phyloP scores from a whole-genome alignment of 2,888 invertebrate species.

The Chrysomela aeneicollis region DNA sequence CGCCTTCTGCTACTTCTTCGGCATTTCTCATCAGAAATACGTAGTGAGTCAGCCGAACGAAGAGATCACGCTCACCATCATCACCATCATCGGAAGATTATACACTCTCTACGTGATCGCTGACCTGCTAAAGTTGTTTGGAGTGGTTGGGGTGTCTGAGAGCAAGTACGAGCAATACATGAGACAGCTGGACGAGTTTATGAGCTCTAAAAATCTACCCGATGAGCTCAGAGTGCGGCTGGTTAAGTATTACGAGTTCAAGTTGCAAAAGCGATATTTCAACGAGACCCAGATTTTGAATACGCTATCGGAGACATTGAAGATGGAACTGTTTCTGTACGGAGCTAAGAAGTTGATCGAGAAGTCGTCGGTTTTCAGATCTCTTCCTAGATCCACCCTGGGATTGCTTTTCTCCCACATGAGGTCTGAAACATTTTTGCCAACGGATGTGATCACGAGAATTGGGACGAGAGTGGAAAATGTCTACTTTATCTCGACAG shows the following conservation, averaged over 20 bases:
- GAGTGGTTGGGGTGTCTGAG: slow-evolving; percentile 54
- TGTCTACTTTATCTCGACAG: slow-evolving; percentile 64
- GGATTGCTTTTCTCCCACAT: slow-evolving; percentile 38
- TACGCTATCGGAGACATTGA: slow-evolving; percentile 55
- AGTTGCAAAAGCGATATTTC: slow-evolving; percentile 64
- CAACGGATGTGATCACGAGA: slow-evolving; percentile 60
- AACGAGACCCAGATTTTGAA: slow-evolving; percentile 59
- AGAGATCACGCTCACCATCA: slow-evolving; percentile 39
- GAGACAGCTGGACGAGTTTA: slow-evolving; percentile 64
- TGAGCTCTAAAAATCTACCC: slow-evolving; percentile 64
- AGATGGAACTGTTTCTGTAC: slow-evolving; percentile 61
- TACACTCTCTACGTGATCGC: slow-evolving; percentile 47
- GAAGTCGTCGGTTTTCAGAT: slow-evolving; percentile 59
- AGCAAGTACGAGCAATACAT: slow-evolving; percentile 62
- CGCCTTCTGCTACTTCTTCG: slow-evolving; percentile 49
- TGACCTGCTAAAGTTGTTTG: slow-evolving; percentile 47
- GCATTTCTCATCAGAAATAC: slow-evolving; percentile 43
- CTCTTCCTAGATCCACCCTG: slow-evolving; percentile 53
- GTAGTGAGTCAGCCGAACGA: slow-evolving; percentile 35
- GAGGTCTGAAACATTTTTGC: slow-evolving; percentile 29
- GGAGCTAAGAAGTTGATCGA: slow-evolving; percentile 61
- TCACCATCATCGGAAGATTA: slow-evolving; percentile 47
- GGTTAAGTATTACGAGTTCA: slow-evolving; percentile 63
- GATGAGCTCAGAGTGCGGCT: slow-evolving; percentile 60
- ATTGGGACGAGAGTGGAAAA: slow-evolving; percentile 58